Percentiles rank a stretch among this genome's conserved stretches.
Conservation (phyloP, 2,113 vertebrate species). For the Microcebus jonahi region DNA sequence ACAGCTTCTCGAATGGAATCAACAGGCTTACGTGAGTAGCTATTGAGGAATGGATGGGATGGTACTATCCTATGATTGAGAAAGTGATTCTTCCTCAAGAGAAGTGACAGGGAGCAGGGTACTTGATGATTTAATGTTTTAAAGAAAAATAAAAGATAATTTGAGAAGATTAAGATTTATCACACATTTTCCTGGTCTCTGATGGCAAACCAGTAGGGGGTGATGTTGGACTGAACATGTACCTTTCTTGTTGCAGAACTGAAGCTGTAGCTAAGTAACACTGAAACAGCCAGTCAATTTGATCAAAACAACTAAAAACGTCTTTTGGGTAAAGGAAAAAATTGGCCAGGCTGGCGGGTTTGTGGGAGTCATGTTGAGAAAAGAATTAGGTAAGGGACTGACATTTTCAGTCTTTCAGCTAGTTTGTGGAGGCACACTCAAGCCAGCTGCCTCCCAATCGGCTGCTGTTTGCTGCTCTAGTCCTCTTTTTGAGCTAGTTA, state of each 20-base stretch:
- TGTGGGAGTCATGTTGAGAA: slow-evolving; percentile 39
- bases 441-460: background rate
- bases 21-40: slow-evolving; percentile 83
- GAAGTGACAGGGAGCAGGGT: background rate
- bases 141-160: slow-evolving; percentile 47
- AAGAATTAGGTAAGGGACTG: slow-evolving; percentile 57
- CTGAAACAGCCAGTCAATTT: slow-evolving; percentile 31
- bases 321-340: slow-evolving; percentile 44
- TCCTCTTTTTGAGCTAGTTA: slow-evolving; percentile 37
- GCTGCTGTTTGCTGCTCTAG: background rate
- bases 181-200: slow-evolving; percentile 33
- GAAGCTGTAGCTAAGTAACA: slow-evolving; percentile 52
- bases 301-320: slow-evolving; percentile 58
- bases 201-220: slow-evolving; percentile 72
- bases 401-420: slow-evolving; percentile 54
- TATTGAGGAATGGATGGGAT: background rate
- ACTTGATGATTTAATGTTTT: slow-evolving; percentile 29
- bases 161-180: slow-evolving; percentile 22
- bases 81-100: slow-evolving; percentile 55
- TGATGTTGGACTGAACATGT: slow-evolving; percentile 72
- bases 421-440: slow-evolving; percentile 15
- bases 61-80: background rate
- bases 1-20: slow-evolving; percentile 96
- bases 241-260: slow-evolving; percentile 35
- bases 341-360: background rate